phyloP scores from a whole-genome alignment of 2,797 vertebrate species.

The Poecilia velifera region DNA sequence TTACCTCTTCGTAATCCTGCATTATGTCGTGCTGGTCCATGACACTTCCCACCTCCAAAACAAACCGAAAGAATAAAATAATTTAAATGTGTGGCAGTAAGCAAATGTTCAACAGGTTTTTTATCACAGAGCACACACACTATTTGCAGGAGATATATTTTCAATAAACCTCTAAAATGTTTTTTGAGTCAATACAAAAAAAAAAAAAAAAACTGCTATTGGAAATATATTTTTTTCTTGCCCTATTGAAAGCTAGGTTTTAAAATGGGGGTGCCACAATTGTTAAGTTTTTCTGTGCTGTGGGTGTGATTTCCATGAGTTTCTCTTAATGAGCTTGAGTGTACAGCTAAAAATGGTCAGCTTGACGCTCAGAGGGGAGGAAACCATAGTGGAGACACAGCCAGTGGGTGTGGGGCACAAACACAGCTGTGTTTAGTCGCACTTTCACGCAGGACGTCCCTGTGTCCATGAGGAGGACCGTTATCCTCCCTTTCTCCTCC shows the following conservation, averaged over 20 bases:
- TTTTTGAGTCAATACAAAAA: not conserved
- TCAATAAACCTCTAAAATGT: not conserved
- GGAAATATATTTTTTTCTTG: not conserved
- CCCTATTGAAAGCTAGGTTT: not conserved
- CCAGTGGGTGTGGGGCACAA: conserved; percentile 45
- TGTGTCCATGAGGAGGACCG: conserved; percentile 47
- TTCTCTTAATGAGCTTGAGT: conserved; percentile 4
- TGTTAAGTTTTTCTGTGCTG: not conserved
- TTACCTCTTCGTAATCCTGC: not conserved
- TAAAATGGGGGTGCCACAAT: not conserved
- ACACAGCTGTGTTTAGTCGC: conserved; percentile 73
- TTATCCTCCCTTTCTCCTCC: conserved; percentile 30
- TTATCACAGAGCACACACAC: not conserved
- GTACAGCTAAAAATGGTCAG: conserved; percentile 14
- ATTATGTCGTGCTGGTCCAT: not conserved
- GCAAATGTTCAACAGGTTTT: not conserved
- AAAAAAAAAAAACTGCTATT: not conserved
- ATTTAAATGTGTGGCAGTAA: not conserved
- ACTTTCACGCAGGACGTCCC: conserved; percentile 61
- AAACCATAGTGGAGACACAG: conserved; percentile 45
- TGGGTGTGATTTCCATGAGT: not conserved
- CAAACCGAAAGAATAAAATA: not conserved
- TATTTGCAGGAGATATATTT: not conserved
- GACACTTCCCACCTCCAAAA: not conserved
- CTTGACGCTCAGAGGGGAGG: conserved; percentile 27